Conservation (phyloP, 2,888 invertebrate genomes). For the Aquatica leii region DNA sequence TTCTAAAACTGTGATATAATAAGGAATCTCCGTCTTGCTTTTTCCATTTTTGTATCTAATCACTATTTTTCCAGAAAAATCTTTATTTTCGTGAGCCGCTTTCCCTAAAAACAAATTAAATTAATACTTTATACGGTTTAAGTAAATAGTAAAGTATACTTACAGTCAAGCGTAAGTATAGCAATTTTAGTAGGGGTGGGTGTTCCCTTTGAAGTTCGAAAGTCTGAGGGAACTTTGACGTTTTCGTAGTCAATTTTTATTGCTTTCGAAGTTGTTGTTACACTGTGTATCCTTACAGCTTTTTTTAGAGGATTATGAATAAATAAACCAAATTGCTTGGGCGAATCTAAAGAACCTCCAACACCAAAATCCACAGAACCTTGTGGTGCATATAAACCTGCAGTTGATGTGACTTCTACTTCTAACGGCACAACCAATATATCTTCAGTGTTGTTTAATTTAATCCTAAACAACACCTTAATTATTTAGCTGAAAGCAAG, state of each 20-base stretch:
- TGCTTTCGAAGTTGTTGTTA: constrained; percentile 71
- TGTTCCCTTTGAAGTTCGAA: constrained; percentile 61
- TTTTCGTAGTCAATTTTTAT: constrained; percentile 73
- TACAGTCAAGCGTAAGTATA: constrained; percentile 75
- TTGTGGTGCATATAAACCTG: constrained; percentile 81
- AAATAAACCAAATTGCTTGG: constrained; percentile 67
- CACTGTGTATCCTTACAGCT: constrained; percentile 71
- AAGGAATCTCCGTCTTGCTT: constrained; percentile 68
- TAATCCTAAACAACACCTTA: constrained; percentile 64
- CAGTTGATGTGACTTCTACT: constrained; percentile 75
- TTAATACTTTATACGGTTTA: background rate
- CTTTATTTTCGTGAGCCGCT: constrained; percentile 63
- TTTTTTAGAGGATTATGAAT: constrained; percentile 73
- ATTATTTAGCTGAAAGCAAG: background rate
- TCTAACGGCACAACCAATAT: constrained; percentile 83
- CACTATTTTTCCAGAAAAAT: constrained; percentile 66
- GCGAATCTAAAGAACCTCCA: constrained; percentile 74
- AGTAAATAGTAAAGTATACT: constrained; percentile 51
- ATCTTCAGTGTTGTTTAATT: constrained; percentile 72
- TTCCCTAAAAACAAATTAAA: constrained; percentile 64
- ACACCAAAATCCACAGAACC: constrained; percentile 84
- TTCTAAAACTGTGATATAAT: constrained; percentile 67
- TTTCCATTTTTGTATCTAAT: constrained; percentile 63
- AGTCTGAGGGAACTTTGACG: constrained; percentile 70
- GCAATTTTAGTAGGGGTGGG: constrained; percentile 66